Evolutionary conservation across 2,113 vertebrate species (phyloP), one percentile per base, ranked within the genome.

Genomic region (Gadus macrocephalus): DNA sequence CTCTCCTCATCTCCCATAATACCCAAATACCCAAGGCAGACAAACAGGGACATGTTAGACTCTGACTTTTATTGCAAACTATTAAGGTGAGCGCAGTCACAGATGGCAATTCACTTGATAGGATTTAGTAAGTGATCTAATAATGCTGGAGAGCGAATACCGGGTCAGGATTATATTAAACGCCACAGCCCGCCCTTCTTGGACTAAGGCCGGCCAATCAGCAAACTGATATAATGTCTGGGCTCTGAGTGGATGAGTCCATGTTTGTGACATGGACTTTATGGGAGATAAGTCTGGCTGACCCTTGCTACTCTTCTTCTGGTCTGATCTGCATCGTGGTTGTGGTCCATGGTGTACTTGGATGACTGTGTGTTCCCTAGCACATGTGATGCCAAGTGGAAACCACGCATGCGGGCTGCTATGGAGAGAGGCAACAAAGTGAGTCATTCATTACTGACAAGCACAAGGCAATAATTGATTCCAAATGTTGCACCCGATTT

Each of bases 71-170:
- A 77, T 72, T 72, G 74, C 17, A 69, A 70, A 49, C 42, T 49
- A 14, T 79, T 67, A 64, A 78, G 83, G 80, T 56, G 16, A 53
- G 69, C 49, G 69, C 64, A 71, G 64, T 68, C 65, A 68, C 60
- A 80, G 77, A 89, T 68, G 15, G 79, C 79, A 83, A 81, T 79
- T 75, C 83, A 86, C 83, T 69, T 79, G 81, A 88, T 59, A 78
- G 84, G 85, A 89, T 88, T 88, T 86, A 77, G 82, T 73, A 70
- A 77, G 7, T 69, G 76, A 89, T 83, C 85, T 81, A 84, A 85
- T 83, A 76, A 79, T 70, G n/a, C 12, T 63, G 74, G 64, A 59
- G 67, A 82, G 80, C 66, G 64, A 78, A 70, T 66, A 59, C 67
- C 64, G 72, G 80, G 83, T 74, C 77, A 73, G 62, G 58, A 71